These are phyloP conservation scores for Acipenser ruthenus DNA, from an alignment of 2,797 vertebrate species.

Conservation along the genomic window DNA sequence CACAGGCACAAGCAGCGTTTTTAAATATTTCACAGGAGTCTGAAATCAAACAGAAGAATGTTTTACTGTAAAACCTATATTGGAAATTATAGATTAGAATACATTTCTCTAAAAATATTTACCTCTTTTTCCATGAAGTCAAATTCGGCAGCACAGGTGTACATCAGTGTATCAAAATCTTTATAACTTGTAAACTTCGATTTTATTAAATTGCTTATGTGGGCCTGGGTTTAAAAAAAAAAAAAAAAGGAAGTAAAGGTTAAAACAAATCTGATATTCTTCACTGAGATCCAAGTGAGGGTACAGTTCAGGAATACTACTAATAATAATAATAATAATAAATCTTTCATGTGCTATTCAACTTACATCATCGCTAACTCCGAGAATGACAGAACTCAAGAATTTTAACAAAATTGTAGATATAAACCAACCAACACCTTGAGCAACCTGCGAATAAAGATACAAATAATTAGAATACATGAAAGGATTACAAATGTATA, in stretches of 20 bases:
- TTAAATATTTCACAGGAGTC: constrained; percentile 82
- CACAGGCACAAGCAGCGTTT: constrained; percentile 80
- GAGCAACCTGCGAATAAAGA: constrained; percentile 61
- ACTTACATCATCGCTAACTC: constrained; percentile 88
- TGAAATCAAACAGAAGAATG: constrained; percentile 40
- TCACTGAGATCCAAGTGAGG: no score
- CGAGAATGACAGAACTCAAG: constrained; percentile 70
- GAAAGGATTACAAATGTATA: no score
- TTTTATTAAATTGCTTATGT: constrained; percentile 91
- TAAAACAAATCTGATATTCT: no score
- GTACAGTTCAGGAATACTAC: no score
- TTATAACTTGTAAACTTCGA: constrained; percentile 94
- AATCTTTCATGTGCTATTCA: no score
- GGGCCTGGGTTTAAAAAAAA: constrained; percentile 59
- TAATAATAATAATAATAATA: no score
- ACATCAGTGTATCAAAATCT: constrained; percentile 95
- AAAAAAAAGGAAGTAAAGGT: no score
- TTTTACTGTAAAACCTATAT: background rate
- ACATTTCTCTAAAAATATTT: constrained; percentile 8
- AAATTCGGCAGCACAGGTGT: constrained; percentile 92
- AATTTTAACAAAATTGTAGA: constrained; percentile 83
- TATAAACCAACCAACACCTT: constrained; percentile 76
- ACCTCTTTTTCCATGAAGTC: constrained; percentile 96
- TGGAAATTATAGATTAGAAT: background rate
- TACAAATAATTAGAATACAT: background rate